Percentiles rank a stretch among this genome's conserved stretches.
phyloP scores from a whole-genome alignment of 2,888 invertebrate genomes.

The Eupithecia centaureata region DNA sequence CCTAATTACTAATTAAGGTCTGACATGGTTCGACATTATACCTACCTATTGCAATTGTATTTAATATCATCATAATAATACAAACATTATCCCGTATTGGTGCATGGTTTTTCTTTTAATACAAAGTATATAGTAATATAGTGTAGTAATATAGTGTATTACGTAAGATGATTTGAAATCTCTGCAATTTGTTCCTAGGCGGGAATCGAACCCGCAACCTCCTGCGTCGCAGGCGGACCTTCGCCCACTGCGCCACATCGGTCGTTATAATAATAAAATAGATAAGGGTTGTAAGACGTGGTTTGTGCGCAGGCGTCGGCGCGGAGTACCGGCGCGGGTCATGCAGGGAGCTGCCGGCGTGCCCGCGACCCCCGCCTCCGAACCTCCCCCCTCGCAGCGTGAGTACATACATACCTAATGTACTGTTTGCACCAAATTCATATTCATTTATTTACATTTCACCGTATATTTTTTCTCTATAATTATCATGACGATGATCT shows the following conservation, averaged over 20 bases:
- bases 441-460: not conserved
- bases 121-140: not conserved
- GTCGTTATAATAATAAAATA: too few relatives aligned
- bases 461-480: too few relatives aligned
- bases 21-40: not conserved
- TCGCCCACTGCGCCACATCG: too few relatives aligned
- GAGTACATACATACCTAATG: slow-evolving; percentile 52
- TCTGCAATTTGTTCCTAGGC: too few relatives aligned
- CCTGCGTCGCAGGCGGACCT: too few relatives aligned
- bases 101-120: not conserved
- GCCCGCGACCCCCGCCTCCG: slow-evolving; percentile 77
- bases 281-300: slow-evolving; percentile 14
- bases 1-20: not conserved
- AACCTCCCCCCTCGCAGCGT: slow-evolving; percentile 74
- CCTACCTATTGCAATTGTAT: not conserved
- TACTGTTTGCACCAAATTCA: not conserved
- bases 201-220: too few relatives aligned
- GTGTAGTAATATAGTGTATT: too few relatives aligned
- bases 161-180: too few relatives aligned
- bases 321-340: slow-evolving; percentile 74
- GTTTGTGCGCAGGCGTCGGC: slow-evolving; percentile 59
- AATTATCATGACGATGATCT: too few relatives aligned
- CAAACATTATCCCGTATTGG: not conserved
- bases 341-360: slow-evolving; percentile 79
- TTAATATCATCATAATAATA: not conserved